These are phyloP conservation scores for Caenorhabditis becei DNA, from an alignment of 2,888 invertebrate genomes.

Conservation along the genomic window DNA sequence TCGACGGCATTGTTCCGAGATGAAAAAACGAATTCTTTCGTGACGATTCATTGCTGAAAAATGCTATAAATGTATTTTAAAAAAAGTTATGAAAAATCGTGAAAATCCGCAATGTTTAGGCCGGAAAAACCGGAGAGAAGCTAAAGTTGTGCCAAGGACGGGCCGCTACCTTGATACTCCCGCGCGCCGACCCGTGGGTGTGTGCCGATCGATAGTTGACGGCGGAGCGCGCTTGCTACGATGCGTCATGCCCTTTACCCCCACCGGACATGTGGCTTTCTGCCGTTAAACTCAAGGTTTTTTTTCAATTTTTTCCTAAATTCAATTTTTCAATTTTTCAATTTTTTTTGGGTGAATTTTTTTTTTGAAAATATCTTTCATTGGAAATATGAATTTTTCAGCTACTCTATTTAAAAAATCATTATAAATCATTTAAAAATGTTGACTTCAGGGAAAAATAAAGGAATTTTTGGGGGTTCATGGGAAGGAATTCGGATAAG, in stretches of 20 bases:
- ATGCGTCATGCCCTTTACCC: background rate
- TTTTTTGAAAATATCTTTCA: background rate
- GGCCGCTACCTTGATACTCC: conserved; percentile 15
- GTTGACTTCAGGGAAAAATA: background rate
- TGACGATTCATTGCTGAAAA: conserved; percentile 28
- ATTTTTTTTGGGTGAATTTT: no score
- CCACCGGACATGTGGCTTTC: no score
- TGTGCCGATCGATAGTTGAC: conserved; percentile 22
- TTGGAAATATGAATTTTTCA: conserved; percentile 1
- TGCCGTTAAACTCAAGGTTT: no score
- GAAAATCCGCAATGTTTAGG: background rate
- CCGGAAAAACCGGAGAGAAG: background rate
- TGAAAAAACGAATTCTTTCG: conserved; percentile 46
- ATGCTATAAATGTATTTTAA: background rate
- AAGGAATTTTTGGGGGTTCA: background rate
- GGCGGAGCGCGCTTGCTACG: conserved; percentile 31
- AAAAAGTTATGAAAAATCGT: background rate
- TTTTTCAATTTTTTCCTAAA: no score
- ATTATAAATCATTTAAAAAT: background rate
- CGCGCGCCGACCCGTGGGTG: background rate
- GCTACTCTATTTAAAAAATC: background rate
- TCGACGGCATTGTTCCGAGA: conserved; percentile 30
- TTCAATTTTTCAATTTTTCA: no score
- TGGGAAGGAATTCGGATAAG: background rate
- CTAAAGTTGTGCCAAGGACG: background rate